Evolutionary conservation across 2,113 vertebrate species (phyloP).

Genomic region (Calyptomena viridis): DNA sequence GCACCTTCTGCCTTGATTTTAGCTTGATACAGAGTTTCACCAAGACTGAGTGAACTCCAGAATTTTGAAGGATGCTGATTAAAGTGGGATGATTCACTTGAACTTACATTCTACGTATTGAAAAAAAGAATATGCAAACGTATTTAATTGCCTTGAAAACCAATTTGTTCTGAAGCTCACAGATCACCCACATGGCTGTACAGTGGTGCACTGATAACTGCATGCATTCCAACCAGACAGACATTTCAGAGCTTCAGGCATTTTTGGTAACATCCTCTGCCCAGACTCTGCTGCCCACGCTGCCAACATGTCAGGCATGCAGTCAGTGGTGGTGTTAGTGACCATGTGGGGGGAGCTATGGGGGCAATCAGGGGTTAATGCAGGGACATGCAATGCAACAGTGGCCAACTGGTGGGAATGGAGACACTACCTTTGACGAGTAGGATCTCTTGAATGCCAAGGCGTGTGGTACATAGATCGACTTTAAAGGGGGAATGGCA

Average conservation of each 20-base stretch:
- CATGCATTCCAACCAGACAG: constrained; percentile 49
- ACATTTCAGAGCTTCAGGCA: background rate
- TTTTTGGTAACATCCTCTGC: background rate
- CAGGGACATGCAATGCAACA: constrained; percentile 75
- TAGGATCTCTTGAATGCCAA: constrained; percentile 97
- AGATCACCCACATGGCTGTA: background rate
- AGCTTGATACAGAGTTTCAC: background rate
- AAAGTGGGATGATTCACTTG: background rate
- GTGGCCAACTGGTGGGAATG: constrained; percentile 68
- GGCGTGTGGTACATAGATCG: constrained; percentile 94
- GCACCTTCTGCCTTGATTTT: background rate
- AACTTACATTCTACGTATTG: background rate
- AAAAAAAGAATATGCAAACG: background rate
- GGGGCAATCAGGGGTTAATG: constrained; percentile 61
- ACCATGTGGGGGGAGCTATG: constrained; percentile 12
- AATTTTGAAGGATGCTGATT: background rate
- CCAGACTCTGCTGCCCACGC: background rate
- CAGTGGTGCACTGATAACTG: background rate
- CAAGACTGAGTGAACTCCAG: background rate
- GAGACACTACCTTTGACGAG: constrained; percentile 93
- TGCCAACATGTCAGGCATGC: constrained; percentile 55
- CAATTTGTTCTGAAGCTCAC: background rate
- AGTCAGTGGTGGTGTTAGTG: constrained; percentile 66
- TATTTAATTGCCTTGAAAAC: background rate
- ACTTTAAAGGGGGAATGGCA: constrained; percentile 84